A percentile compares a stretch with the other conserved stretches of the same genome.
Evolutionary conservation across 2,113 vertebrate genomes (phyloP).

Genomic region (Caranx ignobilis): DNA sequence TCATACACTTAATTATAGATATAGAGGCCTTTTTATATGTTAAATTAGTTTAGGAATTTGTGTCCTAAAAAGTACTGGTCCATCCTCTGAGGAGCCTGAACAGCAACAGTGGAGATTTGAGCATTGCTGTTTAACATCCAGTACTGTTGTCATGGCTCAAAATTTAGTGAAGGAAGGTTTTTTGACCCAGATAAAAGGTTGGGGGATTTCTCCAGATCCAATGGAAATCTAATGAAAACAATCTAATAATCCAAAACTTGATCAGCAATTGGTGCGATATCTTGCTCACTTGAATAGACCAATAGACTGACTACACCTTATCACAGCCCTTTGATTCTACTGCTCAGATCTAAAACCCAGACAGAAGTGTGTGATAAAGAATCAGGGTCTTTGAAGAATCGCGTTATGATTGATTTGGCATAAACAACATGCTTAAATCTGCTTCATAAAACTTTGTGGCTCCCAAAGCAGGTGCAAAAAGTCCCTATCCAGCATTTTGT

Average conservation of each 20-base stretch:
- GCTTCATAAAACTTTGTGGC: background rate
- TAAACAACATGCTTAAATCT: background rate
- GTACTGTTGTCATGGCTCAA: too few species aligned
- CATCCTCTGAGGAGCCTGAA: background rate
- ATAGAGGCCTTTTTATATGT: too few species aligned
- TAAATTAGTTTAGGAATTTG: too few species aligned
- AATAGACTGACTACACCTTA: background rate
- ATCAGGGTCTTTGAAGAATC: background rate
- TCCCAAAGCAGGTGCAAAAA: slow-evolving; percentile 7
- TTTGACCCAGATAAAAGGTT: background rate
- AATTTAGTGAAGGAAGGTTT: background rate
- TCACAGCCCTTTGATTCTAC: background rate
- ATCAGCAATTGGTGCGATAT: background rate
- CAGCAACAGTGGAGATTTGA: background rate
- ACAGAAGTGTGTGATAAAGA: slow-evolving; percentile 1
- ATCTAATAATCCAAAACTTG: background rate
- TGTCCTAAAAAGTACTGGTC: too few species aligned
- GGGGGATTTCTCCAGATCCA: background rate
- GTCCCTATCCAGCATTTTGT: slow-evolving; percentile 11
- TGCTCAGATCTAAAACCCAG: background rate
- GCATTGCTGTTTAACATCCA: background rate
- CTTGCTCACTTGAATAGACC: background rate
- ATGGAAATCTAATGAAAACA: background rate
- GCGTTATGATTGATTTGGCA: background rate
- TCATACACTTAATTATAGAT: background rate